Evolutionary conservation across 2,113 vertebrate species (phyloP).

Genomic region (Tupaia chinensis): DNA sequence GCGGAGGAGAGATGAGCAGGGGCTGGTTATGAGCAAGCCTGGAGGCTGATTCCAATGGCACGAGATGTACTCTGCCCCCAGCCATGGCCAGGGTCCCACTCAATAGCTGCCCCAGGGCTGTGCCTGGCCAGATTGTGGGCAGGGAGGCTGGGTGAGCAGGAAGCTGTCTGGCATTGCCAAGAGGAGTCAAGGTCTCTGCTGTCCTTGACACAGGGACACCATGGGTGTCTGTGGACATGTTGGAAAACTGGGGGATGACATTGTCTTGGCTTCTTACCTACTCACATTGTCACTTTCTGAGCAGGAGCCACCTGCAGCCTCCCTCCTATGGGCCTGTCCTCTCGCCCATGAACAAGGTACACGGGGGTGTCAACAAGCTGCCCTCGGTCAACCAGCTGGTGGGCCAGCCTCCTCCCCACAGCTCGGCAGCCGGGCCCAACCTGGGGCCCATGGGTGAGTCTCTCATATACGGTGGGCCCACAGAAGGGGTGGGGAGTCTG

Average conservation of each 20-base stretch:
- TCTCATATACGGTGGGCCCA: fast-evolving
- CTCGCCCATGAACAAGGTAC: conserved; percentile 93
- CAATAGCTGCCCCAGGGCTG: not conserved
- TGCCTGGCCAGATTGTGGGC: fast-evolving
- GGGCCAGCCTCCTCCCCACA: conserved; percentile 94
- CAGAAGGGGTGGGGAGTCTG: not conserved
- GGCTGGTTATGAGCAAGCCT: not conserved
- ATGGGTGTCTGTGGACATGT: fast-evolving
- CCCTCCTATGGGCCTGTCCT: conserved; percentile 92
- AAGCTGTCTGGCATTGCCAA: not conserved
- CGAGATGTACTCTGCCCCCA: not conserved
- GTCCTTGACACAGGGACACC: fast-evolving
- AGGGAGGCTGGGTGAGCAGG: not conserved
- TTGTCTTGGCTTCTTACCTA: not conserved
- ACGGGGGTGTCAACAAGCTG: conserved; percentile 90
- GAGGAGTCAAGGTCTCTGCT: not conserved
- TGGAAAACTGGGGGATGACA: fast-evolving
- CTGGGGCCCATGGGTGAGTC: conserved; percentile 94
- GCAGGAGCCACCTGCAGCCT: conserved; percentile 92
- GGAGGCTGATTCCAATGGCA: too few relatives aligned
- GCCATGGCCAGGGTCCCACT: not conserved
- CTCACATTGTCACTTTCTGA: fast-evolving
- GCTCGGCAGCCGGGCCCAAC: conserved; percentile 83
- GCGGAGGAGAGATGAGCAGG: not conserved
- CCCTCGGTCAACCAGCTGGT: conserved; percentile 96